These are phyloP conservation scores for Amblyopsis hoosieri DNA, from an alignment of 2,797 vertebrate species.

Conservation along the genomic window DNA sequence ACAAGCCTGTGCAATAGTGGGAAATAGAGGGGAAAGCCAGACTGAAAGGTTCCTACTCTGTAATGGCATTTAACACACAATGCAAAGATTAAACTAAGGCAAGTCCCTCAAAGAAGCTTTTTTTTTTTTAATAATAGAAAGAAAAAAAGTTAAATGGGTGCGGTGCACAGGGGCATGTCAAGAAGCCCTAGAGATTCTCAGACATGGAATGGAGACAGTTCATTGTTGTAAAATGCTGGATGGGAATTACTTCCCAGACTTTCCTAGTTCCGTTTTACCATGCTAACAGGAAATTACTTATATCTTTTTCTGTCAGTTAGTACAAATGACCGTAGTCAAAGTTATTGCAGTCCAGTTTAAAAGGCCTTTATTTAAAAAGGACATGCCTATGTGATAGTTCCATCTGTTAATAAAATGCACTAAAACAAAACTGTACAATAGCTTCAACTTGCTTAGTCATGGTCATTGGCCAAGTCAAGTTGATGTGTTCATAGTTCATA, in stretches of 20 bases:
- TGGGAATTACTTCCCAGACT: constrained; percentile 63
- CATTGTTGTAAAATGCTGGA: constrained; percentile 45
- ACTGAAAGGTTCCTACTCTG: constrained; percentile 50
- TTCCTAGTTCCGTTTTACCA: constrained; percentile 64
- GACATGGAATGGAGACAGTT: constrained; percentile 54
- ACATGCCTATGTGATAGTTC: neutral
- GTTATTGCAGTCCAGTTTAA: constrained; percentile 19
- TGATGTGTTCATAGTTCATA: neutral
- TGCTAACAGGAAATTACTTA: constrained; percentile 78
- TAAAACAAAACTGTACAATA: neutral
- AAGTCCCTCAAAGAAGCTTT: constrained; percentile 48
- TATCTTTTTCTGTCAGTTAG: constrained; percentile 67
- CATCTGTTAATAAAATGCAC: neutral
- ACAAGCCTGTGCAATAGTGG: constrained; percentile 41
- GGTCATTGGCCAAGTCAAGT: neutral
- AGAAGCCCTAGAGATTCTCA: constrained; percentile 55
- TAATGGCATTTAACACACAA: constrained; percentile 59
- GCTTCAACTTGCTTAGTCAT: neutral
- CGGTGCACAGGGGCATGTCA: constrained; percentile 62
- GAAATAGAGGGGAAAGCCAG: constrained; percentile 24
- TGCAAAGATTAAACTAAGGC: constrained; percentile 57
- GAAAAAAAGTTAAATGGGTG: constrained; percentile 63
- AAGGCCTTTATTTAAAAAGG: constrained; percentile 11
- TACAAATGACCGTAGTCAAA: constrained; percentile 56
- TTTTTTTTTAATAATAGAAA: constrained; percentile 55